phyloP scores from a whole-genome alignment of 2,888 invertebrate species.

The Polyommatus icarus region DNA sequence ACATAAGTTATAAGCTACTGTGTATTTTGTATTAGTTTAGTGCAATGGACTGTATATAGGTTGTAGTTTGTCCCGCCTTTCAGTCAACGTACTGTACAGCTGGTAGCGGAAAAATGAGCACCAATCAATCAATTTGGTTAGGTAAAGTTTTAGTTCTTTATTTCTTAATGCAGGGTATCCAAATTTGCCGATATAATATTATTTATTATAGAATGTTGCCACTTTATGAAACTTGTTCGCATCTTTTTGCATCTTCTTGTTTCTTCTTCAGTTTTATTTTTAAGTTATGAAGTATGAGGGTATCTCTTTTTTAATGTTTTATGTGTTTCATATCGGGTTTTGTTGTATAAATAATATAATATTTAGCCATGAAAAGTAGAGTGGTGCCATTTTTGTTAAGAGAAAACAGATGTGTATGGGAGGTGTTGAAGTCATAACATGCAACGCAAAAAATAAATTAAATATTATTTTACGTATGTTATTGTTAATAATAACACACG shows the following conservation, averaged over 20 bases:
- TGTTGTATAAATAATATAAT: neutral
- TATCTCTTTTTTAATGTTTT: neutral
- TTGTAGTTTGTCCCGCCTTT: neutral
- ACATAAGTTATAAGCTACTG: neutral
- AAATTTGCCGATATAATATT: neutral
- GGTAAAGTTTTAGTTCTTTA: no score
- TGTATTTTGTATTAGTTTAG: slow-evolving; percentile 9
- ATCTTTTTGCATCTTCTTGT: neutral
- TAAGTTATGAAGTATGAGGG: neutral
- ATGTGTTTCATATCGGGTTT: neutral
- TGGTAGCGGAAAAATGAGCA: neutral
- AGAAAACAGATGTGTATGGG: neutral
- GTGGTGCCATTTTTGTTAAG: neutral
- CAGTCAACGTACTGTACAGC: neutral
- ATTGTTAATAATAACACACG: no score
- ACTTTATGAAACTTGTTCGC: neutral
- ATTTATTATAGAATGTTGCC: no score
- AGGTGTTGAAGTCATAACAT: neutral
- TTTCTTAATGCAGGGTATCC: neutral
- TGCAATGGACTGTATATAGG: neutral
- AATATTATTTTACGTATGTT: neutral
- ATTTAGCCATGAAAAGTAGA: neutral
- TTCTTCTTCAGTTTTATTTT: neutral
- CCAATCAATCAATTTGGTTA: neutral
- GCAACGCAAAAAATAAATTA: neutral